Evolutionary conservation across 2,797 vertebrate genomes (phyloP).

Genomic region (Phylloscopus collybita): DNA sequence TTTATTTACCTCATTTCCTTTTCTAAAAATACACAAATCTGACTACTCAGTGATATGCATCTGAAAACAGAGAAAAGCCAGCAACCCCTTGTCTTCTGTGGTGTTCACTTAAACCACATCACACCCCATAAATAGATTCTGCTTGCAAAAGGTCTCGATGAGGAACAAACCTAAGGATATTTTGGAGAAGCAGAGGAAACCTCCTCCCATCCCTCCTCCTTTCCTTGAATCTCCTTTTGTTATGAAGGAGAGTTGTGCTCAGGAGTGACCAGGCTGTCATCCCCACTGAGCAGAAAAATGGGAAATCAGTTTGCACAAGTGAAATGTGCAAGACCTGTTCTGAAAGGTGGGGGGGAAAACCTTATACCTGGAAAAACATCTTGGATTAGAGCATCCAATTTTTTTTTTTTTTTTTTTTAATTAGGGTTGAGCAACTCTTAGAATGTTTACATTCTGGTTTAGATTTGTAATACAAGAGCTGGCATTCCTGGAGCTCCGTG

Average conservation of each 20-base stretch:
- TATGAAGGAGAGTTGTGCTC: neutral
- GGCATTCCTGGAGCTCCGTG: neutral
- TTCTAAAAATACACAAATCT: conserved; percentile 27
- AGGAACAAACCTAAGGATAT: neutral
- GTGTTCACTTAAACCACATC: neutral
- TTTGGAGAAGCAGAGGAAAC: neutral
- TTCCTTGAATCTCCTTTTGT: neutral
- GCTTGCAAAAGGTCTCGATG: neutral
- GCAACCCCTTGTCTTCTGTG: neutral
- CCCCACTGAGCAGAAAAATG: accelerated
- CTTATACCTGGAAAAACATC: neutral
- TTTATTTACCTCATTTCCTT: conserved; percentile 54
- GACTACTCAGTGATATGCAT: neutral
- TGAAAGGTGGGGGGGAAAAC: accelerated
- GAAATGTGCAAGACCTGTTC: neutral
- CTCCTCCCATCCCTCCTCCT: neutral
- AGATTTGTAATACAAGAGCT: neutral
- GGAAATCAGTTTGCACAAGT: neutral
- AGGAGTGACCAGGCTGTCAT: neutral
- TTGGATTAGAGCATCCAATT: neutral
- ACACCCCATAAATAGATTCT: neutral
- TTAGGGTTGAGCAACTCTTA: neutral
- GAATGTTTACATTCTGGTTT: neutral
- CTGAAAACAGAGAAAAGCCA: conserved; percentile 21
- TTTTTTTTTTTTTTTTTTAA: neutral